Evolutionary conservation across 2,797 vertebrate species (phyloP).

Genomic region (Ctenosaura bakeri): DNA sequence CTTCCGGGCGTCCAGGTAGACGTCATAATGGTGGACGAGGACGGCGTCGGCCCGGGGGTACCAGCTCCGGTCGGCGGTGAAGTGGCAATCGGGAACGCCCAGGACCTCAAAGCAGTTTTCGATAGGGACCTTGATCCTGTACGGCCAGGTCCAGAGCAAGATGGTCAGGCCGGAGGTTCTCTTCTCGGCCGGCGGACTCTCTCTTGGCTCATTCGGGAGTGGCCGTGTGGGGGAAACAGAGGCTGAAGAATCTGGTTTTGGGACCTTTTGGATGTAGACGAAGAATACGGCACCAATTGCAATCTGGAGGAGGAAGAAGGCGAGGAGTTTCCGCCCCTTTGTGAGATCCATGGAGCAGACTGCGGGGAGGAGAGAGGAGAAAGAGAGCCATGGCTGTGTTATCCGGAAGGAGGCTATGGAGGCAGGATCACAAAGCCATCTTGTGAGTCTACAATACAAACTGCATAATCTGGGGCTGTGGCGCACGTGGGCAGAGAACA

Average conservation of each 20-base stretch:
- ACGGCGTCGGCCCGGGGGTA: slow-evolving; percentile 39
- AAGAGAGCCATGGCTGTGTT: too few species aligned
- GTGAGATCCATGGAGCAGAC: neutral
- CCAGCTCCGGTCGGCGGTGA: slow-evolving; percentile 36
- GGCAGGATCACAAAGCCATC: neutral
- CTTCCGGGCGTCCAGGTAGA: accelerated
- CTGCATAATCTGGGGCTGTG: too few species aligned
- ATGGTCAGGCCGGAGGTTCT: slow-evolving; percentile 6
- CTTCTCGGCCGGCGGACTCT: accelerated
- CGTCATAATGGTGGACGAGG: slow-evolving; percentile 68
- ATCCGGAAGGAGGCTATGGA: neutral
- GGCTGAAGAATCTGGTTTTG: accelerated
- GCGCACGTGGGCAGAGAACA: too few species aligned
- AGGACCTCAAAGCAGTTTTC: slow-evolving; percentile 55
- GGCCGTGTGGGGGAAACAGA: accelerated
- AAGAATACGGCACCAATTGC: slow-evolving; percentile 29
- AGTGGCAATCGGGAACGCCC: neutral
- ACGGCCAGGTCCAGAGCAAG: slow-evolving; percentile 76
- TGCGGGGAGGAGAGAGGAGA: neutral
- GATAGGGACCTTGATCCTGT: neutral
- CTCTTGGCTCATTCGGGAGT: accelerated
- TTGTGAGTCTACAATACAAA: neutral
- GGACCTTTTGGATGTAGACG: neutral
- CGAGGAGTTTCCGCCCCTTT: slow-evolving; percentile 3
- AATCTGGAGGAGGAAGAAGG: slow-evolving; percentile 11